Conservation (phyloP, 2,888 invertebrate genomes). For the Spodoptera exigua region DNA sequence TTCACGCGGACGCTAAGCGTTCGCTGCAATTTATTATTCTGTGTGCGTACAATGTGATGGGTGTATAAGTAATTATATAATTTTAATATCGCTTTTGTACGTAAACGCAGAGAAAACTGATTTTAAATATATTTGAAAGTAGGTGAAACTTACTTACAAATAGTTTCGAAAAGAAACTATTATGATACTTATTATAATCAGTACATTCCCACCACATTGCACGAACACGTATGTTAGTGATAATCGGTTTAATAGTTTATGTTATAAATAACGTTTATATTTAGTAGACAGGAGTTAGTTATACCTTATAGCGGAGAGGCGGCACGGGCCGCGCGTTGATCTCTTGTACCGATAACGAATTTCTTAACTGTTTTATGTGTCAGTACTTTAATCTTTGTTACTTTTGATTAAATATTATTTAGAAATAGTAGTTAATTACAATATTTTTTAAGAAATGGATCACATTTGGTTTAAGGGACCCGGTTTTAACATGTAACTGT, state of each 20-base stretch:
- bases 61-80: too few species aligned
- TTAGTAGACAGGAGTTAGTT: conserved; percentile 48
- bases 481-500: too few species aligned
- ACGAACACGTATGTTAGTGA: conserved; percentile 37
- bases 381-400: conserved; percentile 13
- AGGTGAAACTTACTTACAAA: too few species aligned
- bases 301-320: conserved; percentile 58
- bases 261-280: conserved; percentile 42
- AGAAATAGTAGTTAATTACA: not conserved
- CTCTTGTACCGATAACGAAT: conserved; percentile 71
- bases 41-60: conserved; percentile 30
- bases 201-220: conserved; percentile 4
- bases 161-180: too few species aligned
- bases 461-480: not conserved
- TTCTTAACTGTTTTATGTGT: conserved; percentile 31
- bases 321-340: conserved; percentile 63
- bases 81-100: too few species aligned
- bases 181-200: not conserved
- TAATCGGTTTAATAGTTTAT: conserved; percentile 56
- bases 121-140: too few species aligned
- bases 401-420: conserved; percentile 12
- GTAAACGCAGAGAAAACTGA: too few species aligned
- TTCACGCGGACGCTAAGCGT: conserved; percentile 21
- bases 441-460: not conserved
- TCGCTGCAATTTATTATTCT: conserved; percentile 16